A percentile compares a stretch with the other conserved stretches of the same genome.
Conservation (phyloP, 2,797 vertebrate genomes). For the Euthynnus affinis region DNA sequence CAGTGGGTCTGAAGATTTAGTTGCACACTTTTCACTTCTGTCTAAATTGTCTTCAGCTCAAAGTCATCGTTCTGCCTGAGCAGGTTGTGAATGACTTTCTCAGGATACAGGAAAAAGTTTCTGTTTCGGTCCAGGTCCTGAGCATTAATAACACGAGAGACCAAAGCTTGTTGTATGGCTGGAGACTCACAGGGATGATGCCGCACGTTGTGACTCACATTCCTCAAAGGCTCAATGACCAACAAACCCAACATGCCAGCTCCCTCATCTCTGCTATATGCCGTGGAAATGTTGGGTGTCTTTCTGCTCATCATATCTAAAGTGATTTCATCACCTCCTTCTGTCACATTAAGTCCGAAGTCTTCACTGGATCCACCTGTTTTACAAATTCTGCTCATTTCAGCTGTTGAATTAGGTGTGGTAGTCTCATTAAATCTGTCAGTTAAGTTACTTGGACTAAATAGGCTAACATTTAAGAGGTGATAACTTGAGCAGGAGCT, state of each 20-base stretch:
- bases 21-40: background rate
- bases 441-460: background rate
- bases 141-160: constrained; percentile 60
- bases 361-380: background rate
- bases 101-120: constrained; percentile 63
- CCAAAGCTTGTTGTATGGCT: constrained; percentile 73
- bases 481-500: constrained; percentile 16
- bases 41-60: constrained; percentile 49
- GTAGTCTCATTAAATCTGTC: constrained; percentile 12
- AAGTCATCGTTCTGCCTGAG: constrained; percentile 67
- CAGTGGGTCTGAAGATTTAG: background rate
- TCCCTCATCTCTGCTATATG: background rate
- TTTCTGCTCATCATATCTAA: background rate
- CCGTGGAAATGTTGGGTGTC: background rate
- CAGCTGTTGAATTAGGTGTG: constrained; percentile 3
- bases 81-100: constrained; percentile 48
- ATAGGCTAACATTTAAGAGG: constrained; percentile 27
- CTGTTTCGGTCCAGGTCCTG: constrained; percentile 71
- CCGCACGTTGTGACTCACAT: constrained; percentile 71
- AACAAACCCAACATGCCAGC: constrained; percentile 51
- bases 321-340: background rate
- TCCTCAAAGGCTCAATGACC: constrained; percentile 68
- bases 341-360: constrained; percentile 8
- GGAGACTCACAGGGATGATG: constrained; percentile 77
- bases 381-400: constrained; percentile 4